Evolutionary conservation across 2,797 vertebrate species (phyloP).

Genomic region (Danio tinwini): DNA sequence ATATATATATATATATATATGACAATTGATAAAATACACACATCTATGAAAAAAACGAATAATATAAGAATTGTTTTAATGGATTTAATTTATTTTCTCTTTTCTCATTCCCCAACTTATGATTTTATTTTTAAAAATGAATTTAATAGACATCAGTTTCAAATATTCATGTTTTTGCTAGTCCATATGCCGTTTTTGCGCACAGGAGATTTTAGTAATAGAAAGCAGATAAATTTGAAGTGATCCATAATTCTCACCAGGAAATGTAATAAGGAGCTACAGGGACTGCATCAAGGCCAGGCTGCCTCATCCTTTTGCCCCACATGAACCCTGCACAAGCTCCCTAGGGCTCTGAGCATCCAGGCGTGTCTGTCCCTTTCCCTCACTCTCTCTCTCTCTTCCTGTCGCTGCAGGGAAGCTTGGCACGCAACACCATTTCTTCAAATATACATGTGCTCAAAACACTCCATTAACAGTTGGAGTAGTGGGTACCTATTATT

Average conservation of each 20-base stretch:
- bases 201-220: too few species aligned
- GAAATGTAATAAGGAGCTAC: slow-evolving; percentile 25
- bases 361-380: slow-evolving; percentile 24
- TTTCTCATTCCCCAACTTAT: too few species aligned
- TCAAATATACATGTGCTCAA: slow-evolving; percentile 9
- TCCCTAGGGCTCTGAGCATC: slow-evolving; percentile 29
- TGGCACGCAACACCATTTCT: slow-evolving; percentile 26
- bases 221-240: not conserved
- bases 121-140: too few species aligned
- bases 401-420: slow-evolving; percentile 33
- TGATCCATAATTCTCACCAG: slow-evolving; percentile 34
- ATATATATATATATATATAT: too few species aligned
- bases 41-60: too few species aligned
- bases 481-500: slow-evolving; percentile 13
- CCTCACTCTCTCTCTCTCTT: slow-evolving; percentile 16
- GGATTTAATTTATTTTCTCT: too few species aligned
- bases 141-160: too few species aligned
- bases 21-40: too few species aligned
- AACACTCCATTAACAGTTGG: slow-evolving; percentile 4
- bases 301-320: slow-evolving; percentile 33
- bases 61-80: too few species aligned
- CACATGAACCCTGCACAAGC: slow-evolving; percentile 18
- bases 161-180: too few species aligned
- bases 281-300: slow-evolving; percentile 31
- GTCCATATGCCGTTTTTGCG: too few species aligned